phyloP scores from a whole-genome alignment of 1,140 invertebrate genomes.

The Ceratina calcarata region DNA sequence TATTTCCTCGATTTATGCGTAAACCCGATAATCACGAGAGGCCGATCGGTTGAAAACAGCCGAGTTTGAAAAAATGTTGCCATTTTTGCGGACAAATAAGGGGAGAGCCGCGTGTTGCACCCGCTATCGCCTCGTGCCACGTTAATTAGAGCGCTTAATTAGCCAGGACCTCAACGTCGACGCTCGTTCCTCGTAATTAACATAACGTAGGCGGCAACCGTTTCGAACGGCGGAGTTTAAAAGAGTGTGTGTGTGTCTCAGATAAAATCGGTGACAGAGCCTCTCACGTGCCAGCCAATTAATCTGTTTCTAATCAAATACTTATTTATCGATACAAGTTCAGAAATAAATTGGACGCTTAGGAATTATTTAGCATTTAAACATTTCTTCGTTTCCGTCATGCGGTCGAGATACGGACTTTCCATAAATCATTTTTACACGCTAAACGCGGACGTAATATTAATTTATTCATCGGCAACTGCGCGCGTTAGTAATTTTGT shows the following conservation, averaged over 20 bases:
- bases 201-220: conserved; percentile 2
- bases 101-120: neutral
- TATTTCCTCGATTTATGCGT: conserved; percentile 15
- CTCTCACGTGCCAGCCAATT: too few relatives aligned
- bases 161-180: neutral
- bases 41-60: neutral
- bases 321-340: too few relatives aligned
- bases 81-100: neutral
- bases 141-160: neutral
- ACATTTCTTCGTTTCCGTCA: too few relatives aligned
- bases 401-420: too few relatives aligned
- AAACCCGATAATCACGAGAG: neutral
- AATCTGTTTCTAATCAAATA: neutral
- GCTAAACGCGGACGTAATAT: too few relatives aligned
- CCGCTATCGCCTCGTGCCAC: neutral
- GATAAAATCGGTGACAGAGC: too few relatives aligned
- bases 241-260: too few relatives aligned
- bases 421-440: too few relatives aligned
- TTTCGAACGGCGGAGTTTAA: neutral
- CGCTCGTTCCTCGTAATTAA: neutral
- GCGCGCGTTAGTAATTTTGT: too few relatives aligned
- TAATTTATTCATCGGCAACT: too few relatives aligned
- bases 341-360: too few relatives aligned
- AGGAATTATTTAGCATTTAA: too few relatives aligned
- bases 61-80: neutral